Percentiles rank a stretch among this genome's conserved stretches.
These are phyloP conservation scores for Callorhinus ursinus DNA, from an alignment of 2,113 vertebrate genomes.

Conservation along the genomic window DNA sequence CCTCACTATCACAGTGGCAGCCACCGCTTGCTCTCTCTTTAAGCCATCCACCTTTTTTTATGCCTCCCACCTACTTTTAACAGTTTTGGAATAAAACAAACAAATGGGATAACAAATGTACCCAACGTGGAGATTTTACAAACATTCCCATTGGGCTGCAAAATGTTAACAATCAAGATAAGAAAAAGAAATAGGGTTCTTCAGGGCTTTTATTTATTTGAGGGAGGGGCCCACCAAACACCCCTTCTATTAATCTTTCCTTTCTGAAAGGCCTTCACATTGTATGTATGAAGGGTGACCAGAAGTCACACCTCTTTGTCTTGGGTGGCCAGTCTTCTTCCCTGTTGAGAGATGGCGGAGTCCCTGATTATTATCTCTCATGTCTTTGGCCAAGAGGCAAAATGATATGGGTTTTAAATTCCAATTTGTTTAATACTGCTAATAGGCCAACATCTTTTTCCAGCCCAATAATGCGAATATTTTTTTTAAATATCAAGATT, in stretches of 20 bases:
- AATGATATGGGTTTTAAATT: conserved; percentile 52
- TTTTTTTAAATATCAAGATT: conserved; percentile 50
- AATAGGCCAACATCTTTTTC: conserved; percentile 35
- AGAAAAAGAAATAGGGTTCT: neutral
- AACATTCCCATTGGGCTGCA: neutral
- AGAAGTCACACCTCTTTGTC: neutral
- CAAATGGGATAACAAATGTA: neutral
- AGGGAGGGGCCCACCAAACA: neutral
- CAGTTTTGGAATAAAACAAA: neutral
- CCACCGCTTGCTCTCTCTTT: neutral
- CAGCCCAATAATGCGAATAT: conserved; percentile 1
- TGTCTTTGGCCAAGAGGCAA: neutral
- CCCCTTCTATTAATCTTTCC: neutral
- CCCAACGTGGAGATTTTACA: neutral
- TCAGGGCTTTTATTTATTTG: neutral
- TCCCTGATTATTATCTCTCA: neutral
- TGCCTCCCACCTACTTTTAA: neutral
- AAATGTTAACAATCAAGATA: neutral
- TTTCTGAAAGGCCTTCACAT: neutral
- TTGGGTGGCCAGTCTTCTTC: neutral
- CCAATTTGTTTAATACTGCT: conserved; percentile 10
- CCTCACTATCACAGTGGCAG: neutral
- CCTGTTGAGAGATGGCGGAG: neutral
- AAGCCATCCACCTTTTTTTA: neutral
- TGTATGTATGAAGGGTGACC: neutral